Evolutionary conservation across 2,888 invertebrate genomes (phyloP).

Genomic region (Perithous albicinctus): DNA sequence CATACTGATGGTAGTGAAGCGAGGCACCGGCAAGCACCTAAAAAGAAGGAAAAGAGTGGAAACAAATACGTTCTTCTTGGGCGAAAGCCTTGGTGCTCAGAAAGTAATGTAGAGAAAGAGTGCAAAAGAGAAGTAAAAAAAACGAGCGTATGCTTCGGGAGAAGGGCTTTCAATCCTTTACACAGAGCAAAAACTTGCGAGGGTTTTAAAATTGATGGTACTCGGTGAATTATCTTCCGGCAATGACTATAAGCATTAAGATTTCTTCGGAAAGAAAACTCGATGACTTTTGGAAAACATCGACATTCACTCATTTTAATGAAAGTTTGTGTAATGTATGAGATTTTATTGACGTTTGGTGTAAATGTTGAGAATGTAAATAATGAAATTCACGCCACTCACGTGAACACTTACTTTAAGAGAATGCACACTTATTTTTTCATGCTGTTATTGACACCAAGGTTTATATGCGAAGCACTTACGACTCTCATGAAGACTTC

Average conservation of each 20-base stretch:
- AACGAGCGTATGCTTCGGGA: neutral
- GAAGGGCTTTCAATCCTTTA: conserved; percentile 3
- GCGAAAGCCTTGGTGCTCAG: neutral
- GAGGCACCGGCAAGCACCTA: neutral
- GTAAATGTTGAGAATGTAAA: no score
- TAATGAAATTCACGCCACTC: no score
- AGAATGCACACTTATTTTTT: no score
- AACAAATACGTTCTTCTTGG: conserved; percentile 25
- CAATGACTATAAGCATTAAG: neutral
- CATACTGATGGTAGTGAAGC: conserved; percentile 10
- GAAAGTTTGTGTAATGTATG: neutral
- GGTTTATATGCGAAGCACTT: no score
- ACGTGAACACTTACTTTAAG: no score
- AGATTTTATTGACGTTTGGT: neutral
- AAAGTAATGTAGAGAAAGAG: conserved; percentile 2
- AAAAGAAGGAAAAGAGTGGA: conserved; percentile 7
- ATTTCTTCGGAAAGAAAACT: neutral
- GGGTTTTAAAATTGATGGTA: conserved; percentile 5
- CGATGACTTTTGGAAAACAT: neutral
- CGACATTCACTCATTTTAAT: neutral
- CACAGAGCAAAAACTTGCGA: conserved; percentile 7
- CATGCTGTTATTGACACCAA: no score
- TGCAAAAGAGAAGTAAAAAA: neutral
- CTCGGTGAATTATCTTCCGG: neutral
- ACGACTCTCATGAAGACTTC: no score